phyloP scores from a whole-genome alignment of 1,140 invertebrate species.

The Platorchestia sp. region DNA sequence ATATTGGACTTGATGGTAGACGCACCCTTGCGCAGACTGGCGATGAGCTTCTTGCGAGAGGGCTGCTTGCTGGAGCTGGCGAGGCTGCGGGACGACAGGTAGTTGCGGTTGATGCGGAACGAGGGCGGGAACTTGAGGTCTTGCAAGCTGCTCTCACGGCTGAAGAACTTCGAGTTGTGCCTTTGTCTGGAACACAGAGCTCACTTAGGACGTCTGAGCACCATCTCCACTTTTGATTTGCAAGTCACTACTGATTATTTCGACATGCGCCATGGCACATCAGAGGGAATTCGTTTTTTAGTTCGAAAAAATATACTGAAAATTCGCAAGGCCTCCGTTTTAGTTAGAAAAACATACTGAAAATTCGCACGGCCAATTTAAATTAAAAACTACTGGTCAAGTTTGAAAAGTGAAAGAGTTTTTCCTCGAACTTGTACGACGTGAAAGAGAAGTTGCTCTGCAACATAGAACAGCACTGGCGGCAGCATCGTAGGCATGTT shows the following conservation, averaged over 20 bases:
- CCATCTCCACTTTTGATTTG: background rate
- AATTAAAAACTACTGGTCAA: too few relatives aligned
- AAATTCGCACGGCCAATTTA: background rate
- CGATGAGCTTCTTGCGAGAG: conserved; percentile 68
- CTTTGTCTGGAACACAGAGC: conserved; percentile 61
- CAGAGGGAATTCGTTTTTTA: background rate
- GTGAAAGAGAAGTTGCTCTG: too few relatives aligned
- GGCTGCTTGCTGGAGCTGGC: conserved; percentile 60
- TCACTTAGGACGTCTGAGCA: background rate
- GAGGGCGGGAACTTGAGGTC: conserved; percentile 80
- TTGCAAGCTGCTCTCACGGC: conserved; percentile 64
- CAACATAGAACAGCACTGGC: too few relatives aligned
- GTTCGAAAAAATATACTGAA: background rate
- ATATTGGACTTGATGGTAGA: conserved; percentile 73
- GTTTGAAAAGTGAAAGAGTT: too few relatives aligned
- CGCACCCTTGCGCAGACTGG: conserved; percentile 68
- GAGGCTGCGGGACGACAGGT: conserved; percentile 68
- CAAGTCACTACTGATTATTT: background rate
- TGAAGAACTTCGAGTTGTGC: conserved; percentile 67
- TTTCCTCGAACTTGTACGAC: too few relatives aligned
- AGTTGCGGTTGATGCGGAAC: conserved; percentile 80
- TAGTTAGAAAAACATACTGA: background rate
- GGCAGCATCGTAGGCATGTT: too few relatives aligned
- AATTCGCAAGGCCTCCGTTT: background rate
- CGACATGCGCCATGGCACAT: background rate